A percentile compares a stretch with the other conserved stretches of the same genome.
These are phyloP conservation scores for Myripristis jacobus DNA, from an alignment of 2,797 vertebrate species.

Conservation along the genomic window DNA sequence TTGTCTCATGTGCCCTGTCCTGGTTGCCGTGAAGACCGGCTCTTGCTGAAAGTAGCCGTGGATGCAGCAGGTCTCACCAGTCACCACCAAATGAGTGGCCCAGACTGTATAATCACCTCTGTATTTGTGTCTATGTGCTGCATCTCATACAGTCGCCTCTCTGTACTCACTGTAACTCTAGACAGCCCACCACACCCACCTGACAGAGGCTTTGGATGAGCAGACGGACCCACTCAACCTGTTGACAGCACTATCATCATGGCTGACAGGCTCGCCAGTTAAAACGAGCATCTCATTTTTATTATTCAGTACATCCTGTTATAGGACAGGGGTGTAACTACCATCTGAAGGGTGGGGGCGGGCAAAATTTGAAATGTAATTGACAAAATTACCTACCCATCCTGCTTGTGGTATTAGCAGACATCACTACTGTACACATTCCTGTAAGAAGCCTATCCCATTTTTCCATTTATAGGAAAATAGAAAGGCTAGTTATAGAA, in stretches of 20 bases:
- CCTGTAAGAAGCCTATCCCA: too few relatives aligned
- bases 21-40: not conserved
- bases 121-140: constrained; percentile 8
- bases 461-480: too few relatives aligned
- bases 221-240: constrained; percentile 40
- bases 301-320: constrained; percentile 1
- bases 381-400: too few relatives aligned
- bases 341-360: too few relatives aligned
- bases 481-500: too few relatives aligned
- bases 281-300: not conserved
- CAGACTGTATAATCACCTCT: constrained; percentile 5
- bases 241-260: constrained; percentile 39
- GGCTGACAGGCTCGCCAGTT: constrained; percentile 21
- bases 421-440: too few relatives aligned
- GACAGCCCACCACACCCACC: constrained; percentile 51
- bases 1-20: too few relatives aligned
- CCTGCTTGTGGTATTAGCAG: too few relatives aligned
- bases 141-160: constrained; percentile 24
- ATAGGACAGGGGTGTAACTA: too few relatives aligned
- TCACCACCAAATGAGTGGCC: constrained; percentile 1
- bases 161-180: constrained; percentile 65
- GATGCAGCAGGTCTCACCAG: not conserved
- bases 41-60: not conserved
- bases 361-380: too few relatives aligned
- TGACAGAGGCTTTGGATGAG: constrained; percentile 27